Conservation (phyloP, 2,888 invertebrate genomes). For the Phanerotoma sp. region DNA sequence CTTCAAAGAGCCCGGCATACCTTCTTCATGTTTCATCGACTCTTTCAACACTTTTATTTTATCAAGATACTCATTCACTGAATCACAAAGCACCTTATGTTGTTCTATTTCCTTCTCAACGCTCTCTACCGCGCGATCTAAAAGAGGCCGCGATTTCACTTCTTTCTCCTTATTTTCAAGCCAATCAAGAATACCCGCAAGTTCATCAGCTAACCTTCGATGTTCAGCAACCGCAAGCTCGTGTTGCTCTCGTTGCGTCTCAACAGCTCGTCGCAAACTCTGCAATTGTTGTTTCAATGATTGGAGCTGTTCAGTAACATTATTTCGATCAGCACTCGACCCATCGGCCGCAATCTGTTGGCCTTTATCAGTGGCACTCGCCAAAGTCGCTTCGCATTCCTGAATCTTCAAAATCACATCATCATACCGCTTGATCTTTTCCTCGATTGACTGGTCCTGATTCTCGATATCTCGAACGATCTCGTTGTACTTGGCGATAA, state of each 20-base stretch:
- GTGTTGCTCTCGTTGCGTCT: slow-evolving; percentile 83
- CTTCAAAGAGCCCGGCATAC: slow-evolving; percentile 75
- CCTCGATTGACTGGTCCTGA: slow-evolving; percentile 77
- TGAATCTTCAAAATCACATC: slow-evolving; percentile 84
- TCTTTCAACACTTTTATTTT: slow-evolving; percentile 72
- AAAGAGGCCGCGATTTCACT: slow-evolving; percentile 78
- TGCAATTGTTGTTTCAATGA: slow-evolving; percentile 82
- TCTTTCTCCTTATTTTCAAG: slow-evolving; percentile 79
- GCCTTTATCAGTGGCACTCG: slow-evolving; percentile 88
- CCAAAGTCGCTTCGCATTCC: slow-evolving; percentile 84
- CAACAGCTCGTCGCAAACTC: slow-evolving; percentile 76
- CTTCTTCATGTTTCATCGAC: slow-evolving; percentile 72
- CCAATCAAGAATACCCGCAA: slow-evolving; percentile 82
- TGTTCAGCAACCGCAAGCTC: slow-evolving; percentile 87
- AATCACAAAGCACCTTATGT: slow-evolving; percentile 69
- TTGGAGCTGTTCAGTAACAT: slow-evolving; percentile 84
- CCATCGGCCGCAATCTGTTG: slow-evolving; percentile 92
- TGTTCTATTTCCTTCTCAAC: slow-evolving; percentile 80
- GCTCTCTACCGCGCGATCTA: slow-evolving; percentile 75
- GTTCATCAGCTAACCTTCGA: slow-evolving; percentile 77
- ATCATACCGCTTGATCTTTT: slow-evolving; percentile 85
- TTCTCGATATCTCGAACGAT: slow-evolving; percentile 83
- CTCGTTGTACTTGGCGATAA: slow-evolving; percentile 84
- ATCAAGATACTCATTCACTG: slow-evolving; percentile 71
- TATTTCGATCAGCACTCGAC: slow-evolving; percentile 81